phyloP scores from a whole-genome alignment of 2,888 invertebrate genomes.

The Anticlea derivata region DNA sequence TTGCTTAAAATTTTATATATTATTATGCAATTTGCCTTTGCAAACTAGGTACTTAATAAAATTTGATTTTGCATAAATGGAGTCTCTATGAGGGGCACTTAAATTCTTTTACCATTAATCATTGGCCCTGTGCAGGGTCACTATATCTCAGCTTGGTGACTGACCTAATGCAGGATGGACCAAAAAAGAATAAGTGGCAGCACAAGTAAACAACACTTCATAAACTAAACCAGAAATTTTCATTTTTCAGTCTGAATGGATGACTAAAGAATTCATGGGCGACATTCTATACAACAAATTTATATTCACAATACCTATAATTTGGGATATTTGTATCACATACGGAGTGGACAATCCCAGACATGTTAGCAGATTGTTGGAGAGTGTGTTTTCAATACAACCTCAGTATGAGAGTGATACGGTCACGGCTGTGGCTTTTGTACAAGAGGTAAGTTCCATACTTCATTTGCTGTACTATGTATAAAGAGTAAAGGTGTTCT shows the following conservation, averaged over 20 bases:
- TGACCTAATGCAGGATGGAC: no score
- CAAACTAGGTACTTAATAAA: no score
- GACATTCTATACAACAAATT: slow-evolving; percentile 90
- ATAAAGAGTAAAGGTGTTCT: no score
- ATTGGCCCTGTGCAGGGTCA: no score
- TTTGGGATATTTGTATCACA: slow-evolving; percentile 90
- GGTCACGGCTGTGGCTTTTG: slow-evolving; percentile 75
- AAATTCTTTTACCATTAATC: no score
- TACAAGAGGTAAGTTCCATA: slow-evolving; percentile 78
- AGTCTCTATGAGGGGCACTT: no score
- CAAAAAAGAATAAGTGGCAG: no score
- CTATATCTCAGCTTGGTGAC: no score
- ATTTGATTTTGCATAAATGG: no score
- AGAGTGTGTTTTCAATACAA: slow-evolving; percentile 86
- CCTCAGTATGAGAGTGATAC: slow-evolving; percentile 87
- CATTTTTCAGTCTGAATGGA: slow-evolving; percentile 80
- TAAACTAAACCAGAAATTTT: not conserved
- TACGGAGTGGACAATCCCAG: slow-evolving; percentile 87
- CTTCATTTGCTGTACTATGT: no score
- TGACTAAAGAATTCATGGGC: slow-evolving; percentile 86
- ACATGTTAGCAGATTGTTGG: slow-evolving; percentile 86
- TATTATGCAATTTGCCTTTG: no score
- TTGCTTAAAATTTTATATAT: no score
- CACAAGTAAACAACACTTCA: not conserved
- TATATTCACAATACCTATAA: slow-evolving; percentile 91